Conservation (phyloP, 2,113 vertebrate species). For the Microcebus griseorufus region DNA sequence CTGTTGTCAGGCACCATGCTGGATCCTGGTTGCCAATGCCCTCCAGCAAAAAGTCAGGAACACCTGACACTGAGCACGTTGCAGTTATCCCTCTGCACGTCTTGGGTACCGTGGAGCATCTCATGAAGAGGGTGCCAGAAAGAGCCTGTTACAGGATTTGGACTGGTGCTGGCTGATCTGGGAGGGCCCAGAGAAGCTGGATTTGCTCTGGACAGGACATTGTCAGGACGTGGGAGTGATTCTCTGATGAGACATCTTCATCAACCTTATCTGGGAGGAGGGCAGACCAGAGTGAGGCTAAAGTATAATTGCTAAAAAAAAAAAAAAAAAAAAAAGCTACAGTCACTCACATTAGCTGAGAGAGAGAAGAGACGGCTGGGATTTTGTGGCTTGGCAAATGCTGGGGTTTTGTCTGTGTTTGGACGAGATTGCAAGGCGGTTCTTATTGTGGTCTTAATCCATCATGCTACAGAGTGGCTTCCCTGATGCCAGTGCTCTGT, state of each 20-base stretch:
- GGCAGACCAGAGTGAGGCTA: background rate
- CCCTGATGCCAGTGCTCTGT: background rate
- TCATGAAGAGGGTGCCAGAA: accelerated
- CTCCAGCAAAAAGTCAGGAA: background rate
- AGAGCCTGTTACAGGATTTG: accelerated
- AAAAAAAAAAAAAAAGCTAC: background rate
- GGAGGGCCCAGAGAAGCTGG: background rate
- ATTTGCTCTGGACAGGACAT: background rate
- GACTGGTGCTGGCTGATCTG: accelerated
- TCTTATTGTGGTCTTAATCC: background rate
- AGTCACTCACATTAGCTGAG: accelerated
- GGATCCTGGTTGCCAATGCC: accelerated
- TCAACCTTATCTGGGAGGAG: background rate
- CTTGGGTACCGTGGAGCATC: accelerated
- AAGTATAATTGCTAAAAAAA: no score
- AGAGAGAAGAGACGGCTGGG: accelerated
- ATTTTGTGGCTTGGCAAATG: background rate
- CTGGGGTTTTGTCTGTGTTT: background rate
- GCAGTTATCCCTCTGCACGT: no score
- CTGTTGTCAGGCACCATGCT: accelerated
- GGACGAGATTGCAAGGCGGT: no score
- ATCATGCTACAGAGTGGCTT: background rate
- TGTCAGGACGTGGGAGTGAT: background rate
- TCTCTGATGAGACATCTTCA: background rate
- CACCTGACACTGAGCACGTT: accelerated